Conservation (phyloP, 2,797 vertebrate genomes). For the Microctenopoma lineatum region DNA sequence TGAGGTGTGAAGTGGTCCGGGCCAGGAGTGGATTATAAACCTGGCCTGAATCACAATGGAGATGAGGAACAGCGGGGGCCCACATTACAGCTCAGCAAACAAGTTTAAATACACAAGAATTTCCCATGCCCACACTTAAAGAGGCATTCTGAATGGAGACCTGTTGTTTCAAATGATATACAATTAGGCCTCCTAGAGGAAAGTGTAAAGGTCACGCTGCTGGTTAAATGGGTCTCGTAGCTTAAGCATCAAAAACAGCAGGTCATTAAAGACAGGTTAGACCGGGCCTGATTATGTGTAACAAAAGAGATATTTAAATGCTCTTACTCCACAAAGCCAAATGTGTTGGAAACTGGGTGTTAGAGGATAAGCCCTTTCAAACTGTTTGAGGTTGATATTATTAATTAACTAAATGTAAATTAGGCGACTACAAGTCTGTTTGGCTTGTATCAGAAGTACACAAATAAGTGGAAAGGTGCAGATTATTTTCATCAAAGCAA, state of each 20-base stretch:
- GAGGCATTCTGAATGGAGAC: constrained; percentile 47
- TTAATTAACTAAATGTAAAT: neutral
- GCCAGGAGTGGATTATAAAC: constrained; percentile 70
- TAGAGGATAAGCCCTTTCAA: neutral
- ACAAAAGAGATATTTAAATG: constrained; percentile 23
- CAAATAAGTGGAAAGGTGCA: neutral
- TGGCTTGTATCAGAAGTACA: neutral
- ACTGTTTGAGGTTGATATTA: neutral
- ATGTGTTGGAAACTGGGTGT: constrained; percentile 24
- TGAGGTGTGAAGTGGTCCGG: constrained; percentile 76
- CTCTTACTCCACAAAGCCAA: constrained; percentile 10
- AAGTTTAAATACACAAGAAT: constrained; percentile 61
- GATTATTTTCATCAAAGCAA: neutral
- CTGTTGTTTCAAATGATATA: constrained; percentile 70
- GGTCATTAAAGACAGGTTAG: constrained; percentile 70
- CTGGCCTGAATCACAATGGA: constrained; percentile 76
- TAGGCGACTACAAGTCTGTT: neutral
- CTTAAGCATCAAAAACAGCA: constrained; percentile 57
- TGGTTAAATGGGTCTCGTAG: constrained; percentile 46
- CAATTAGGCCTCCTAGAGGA: constrained; percentile 58
- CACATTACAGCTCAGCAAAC: constrained; percentile 63
- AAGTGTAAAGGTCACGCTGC: constrained; percentile 59
- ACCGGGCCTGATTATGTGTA: constrained; percentile 23
- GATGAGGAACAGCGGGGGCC: constrained; percentile 69
- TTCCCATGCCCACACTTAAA: constrained; percentile 42